A percentile compares a stretch with the other conserved stretches of the same genome.
Conservation (phyloP, 1,140 invertebrate genomes). For the Orius insidiosus region DNA sequence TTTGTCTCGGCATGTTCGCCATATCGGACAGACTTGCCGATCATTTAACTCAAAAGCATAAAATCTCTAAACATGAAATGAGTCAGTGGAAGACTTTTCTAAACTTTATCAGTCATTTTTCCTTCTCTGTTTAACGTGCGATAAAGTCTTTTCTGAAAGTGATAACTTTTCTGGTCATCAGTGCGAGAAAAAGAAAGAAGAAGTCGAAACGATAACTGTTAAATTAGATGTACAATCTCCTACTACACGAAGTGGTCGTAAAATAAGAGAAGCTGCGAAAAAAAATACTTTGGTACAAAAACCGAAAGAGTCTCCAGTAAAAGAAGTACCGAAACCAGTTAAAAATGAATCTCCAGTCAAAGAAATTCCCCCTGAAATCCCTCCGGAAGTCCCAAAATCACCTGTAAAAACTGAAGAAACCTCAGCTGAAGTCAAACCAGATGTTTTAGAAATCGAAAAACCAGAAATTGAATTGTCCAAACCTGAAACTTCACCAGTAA, state of each 20-base stretch:
- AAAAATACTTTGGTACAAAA: too few relatives aligned
- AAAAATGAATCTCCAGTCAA: background rate
- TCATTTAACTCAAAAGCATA: conserved; percentile 56
- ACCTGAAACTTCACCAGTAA: too few relatives aligned
- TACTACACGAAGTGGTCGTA: too few relatives aligned
- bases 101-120: conserved; percentile 45
- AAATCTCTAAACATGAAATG: conserved; percentile 44
- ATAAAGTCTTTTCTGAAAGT: conserved; percentile 48
- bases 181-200: conserved; percentile 29
- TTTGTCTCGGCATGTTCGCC: conserved; percentile 59
- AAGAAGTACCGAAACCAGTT: background rate
- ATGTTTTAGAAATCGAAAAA: too few relatives aligned
- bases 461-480: too few relatives aligned
- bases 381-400: too few relatives aligned
- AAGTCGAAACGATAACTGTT: background rate
- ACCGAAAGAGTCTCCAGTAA: background rate
- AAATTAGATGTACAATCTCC: conserved; percentile 1
- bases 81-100: conserved; percentile 42
- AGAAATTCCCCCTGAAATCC: too few relatives aligned
- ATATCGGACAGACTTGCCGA: conserved; percentile 54
- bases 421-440: too few relatives aligned
- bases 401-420: too few relatives aligned
- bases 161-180: conserved; percentile 53
- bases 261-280: too few relatives aligned
- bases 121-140: conserved; percentile 59